Percentiles rank a stretch among this genome's conserved stretches.
phyloP scores from a whole-genome alignment of 2,797 vertebrate species.

The Eulemur mongoz region DNA sequence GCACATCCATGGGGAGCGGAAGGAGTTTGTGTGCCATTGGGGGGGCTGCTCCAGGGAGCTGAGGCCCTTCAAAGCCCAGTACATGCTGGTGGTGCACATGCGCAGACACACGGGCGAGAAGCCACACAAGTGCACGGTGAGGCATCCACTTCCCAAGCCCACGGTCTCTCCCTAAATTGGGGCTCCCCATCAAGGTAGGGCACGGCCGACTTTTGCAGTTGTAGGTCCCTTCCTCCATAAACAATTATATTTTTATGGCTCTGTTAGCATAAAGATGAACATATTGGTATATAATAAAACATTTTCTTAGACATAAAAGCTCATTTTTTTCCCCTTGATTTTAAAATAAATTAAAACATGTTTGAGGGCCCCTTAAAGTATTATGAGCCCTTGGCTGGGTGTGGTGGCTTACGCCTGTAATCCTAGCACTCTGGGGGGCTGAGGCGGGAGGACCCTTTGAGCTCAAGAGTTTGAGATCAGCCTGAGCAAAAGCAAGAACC shows the following conservation, averaged over 20 bases:
- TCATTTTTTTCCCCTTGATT: background rate
- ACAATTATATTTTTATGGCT: background rate
- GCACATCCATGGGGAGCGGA: conserved; percentile 99
- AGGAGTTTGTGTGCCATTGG: conserved; percentile 99
- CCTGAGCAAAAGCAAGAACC: too few relatives aligned
- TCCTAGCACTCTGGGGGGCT: too few relatives aligned
- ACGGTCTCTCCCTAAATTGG: background rate
- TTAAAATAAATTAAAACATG: background rate
- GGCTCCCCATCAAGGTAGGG: background rate
- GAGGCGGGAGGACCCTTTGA: too few relatives aligned
- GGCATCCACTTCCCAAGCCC: background rate
- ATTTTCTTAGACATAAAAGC: background rate
- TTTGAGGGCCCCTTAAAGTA: background rate
- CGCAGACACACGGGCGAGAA: conserved; percentile 98
- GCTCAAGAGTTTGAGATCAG: too few relatives aligned
- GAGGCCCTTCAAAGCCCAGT: conserved; percentile 98
- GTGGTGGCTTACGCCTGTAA: too few relatives aligned
- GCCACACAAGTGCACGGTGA: conserved; percentile 99
- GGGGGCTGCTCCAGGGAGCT: conserved; percentile 96
- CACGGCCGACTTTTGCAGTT: background rate
- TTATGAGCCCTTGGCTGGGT: too few relatives aligned
- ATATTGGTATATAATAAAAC: background rate
- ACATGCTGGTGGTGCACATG: conserved; percentile 99
- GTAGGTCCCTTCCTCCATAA: background rate
- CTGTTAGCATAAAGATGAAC: background rate